Percentiles rank a stretch among this genome's conserved stretches.
These are phyloP conservation scores for Anser brachyrhynchus DNA, from an alignment of 2,113 vertebrate genomes.

Conservation along the genomic window DNA sequence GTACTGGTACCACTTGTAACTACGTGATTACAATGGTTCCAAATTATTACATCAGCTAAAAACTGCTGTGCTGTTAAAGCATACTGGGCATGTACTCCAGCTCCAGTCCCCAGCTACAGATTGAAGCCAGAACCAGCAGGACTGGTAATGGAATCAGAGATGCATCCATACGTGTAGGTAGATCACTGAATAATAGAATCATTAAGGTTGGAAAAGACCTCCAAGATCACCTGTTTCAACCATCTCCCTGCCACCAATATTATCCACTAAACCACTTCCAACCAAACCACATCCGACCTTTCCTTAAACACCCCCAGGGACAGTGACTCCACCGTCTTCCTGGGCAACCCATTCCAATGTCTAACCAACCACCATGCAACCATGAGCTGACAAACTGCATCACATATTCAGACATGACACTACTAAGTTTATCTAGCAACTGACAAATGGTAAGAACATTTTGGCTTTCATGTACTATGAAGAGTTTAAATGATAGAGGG, in stretches of 20 bases:
- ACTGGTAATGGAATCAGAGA: neutral
- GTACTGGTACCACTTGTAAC: neutral
- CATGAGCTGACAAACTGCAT: neutral
- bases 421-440: neutral
- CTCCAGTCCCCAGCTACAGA: neutral
- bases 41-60: neutral
- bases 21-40: neutral
- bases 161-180: neutral
- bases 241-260: too few species aligned
- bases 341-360: too few species aligned
- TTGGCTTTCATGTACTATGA: neutral
- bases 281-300: too few species aligned
- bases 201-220: too few species aligned
- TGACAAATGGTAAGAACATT: neutral
- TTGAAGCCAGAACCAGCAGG: neutral
- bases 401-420: neutral
- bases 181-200: neutral
- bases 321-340: too few species aligned
- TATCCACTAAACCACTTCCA: too few species aligned
- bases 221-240: too few species aligned
- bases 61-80: neutral
- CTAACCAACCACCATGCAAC: neutral
- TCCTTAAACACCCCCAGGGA: too few species aligned
- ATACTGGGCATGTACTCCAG: neutral
- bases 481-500: neutral